Conservation (phyloP, 2,888 invertebrate genomes). For the Sarcophaga carnaria region DNA sequence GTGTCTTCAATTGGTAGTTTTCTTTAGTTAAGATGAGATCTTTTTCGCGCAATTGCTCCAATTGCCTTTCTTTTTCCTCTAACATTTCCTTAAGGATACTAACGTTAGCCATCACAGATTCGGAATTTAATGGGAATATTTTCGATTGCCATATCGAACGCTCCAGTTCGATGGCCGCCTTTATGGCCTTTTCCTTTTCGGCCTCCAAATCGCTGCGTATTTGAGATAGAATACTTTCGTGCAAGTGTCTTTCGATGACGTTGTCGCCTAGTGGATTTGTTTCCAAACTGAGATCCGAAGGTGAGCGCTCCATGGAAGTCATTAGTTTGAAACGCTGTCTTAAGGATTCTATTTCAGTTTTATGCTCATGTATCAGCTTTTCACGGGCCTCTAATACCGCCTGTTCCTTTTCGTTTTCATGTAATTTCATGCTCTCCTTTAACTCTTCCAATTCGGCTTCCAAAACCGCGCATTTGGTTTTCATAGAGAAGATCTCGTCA, state of each 20-base stretch:
- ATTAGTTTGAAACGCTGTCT: slow-evolving; percentile 89
- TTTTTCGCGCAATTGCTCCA: slow-evolving; percentile 86
- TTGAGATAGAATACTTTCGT: slow-evolving; percentile 87
- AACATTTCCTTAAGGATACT: slow-evolving; percentile 86
- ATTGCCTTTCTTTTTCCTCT: slow-evolving; percentile 88
- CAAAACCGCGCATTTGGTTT: slow-evolving; percentile 61
- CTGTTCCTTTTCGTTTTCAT: slow-evolving; percentile 81
- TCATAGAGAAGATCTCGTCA: slow-evolving; percentile 10
- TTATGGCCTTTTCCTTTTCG: slow-evolving; percentile 84
- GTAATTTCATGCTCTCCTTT: slow-evolving; percentile 75
- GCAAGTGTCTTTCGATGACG: slow-evolving; percentile 77
- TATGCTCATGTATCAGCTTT: slow-evolving; percentile 87
- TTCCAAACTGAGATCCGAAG: slow-evolving; percentile 90
- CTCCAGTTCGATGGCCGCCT: slow-evolving; percentile 83
- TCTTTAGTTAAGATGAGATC: slow-evolving; percentile 85
- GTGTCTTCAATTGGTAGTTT: slow-evolving; percentile 86
- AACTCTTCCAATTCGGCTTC: slow-evolving; percentile 73
- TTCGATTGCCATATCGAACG: slow-evolving; percentile 80
- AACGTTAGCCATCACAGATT: slow-evolving; percentile 83
- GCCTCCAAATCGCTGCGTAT: slow-evolving; percentile 84
- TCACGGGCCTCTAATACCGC: slow-evolving; percentile 87
- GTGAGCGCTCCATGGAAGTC: slow-evolving; percentile 89
- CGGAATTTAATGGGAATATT: slow-evolving; percentile 75
- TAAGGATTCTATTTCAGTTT: slow-evolving; percentile 89
- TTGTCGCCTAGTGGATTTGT: slow-evolving; percentile 75